Conservation (phyloP, 2,888 invertebrate genomes). For the Polia nebulosa region DNA sequence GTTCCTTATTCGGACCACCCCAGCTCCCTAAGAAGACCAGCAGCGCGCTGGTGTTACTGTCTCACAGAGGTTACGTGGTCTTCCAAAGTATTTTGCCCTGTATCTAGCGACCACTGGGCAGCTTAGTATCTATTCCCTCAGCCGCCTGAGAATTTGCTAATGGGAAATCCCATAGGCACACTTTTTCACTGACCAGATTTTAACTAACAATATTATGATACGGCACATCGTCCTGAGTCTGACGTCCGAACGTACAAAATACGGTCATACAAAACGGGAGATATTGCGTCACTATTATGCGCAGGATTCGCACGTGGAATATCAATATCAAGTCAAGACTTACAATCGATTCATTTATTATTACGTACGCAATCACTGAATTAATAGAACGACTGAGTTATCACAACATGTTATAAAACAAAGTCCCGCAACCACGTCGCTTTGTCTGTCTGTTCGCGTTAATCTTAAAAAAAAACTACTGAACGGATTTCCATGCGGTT, state of each 20-base stretch:
- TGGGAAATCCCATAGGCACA: background rate
- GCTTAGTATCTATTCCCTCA: background rate
- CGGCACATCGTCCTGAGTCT: background rate
- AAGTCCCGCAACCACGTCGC: too few relatives aligned
- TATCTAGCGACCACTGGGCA: too few relatives aligned
- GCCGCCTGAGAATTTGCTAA: background rate
- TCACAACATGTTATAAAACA: too few relatives aligned
- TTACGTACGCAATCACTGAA: background rate
- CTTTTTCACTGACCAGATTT: too few relatives aligned
- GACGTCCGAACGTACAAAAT: slow-evolving; percentile 7
- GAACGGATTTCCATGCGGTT: too few relatives aligned
- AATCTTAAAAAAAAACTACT: too few relatives aligned
- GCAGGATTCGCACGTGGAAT: slow-evolving; percentile 43
- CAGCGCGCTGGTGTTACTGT: too few relatives aligned
- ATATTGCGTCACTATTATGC: slow-evolving; percentile 50
- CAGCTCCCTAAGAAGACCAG: too few relatives aligned
- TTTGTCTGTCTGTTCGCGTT: too few relatives aligned
- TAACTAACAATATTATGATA: background rate
- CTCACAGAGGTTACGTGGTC: too few relatives aligned
- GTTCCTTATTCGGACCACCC: too few relatives aligned
- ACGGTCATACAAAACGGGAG: slow-evolving; percentile 25
- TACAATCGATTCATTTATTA: slow-evolving; percentile 7
- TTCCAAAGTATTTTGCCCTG: too few relatives aligned
- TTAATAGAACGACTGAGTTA: background rate
- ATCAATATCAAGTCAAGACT: slow-evolving; percentile 43